A percentile compares a stretch with the other conserved stretches of the same genome.
Conservation (phyloP, 2,113 vertebrate species). For the Charadrius vociferus region DNA sequence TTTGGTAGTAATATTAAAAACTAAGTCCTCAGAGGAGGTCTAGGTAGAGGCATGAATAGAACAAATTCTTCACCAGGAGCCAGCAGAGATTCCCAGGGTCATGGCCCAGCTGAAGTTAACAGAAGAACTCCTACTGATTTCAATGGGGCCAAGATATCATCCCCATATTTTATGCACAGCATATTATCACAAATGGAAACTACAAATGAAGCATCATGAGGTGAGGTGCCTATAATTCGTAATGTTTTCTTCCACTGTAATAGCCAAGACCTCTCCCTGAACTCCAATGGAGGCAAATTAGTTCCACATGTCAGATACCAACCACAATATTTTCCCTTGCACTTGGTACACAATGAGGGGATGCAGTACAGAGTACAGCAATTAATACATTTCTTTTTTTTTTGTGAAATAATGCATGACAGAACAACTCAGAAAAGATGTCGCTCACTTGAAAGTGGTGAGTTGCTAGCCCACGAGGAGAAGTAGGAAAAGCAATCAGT, state of each 20-base stretch:
- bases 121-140: slow-evolving; percentile 10
- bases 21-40: slow-evolving; percentile 8
- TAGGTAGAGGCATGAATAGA: not conserved
- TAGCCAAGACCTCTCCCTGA: slow-evolving; percentile 51
- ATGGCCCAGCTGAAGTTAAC: not conserved
- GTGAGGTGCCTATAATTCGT: not conserved
- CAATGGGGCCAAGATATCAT: not conserved
- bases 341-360: not conserved
- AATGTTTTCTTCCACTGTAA: slow-evolving; percentile 23
- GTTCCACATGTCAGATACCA: slow-evolving; percentile 35
- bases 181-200: slow-evolving; percentile 1
- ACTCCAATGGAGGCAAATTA: slow-evolving; percentile 30
- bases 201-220: slow-evolving; percentile 12
- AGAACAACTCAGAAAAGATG: not conserved
- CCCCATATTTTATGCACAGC: slow-evolving; percentile 3
- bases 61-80: not conserved
- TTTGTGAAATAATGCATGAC: slow-evolving; percentile 1
- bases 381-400: slow-evolving; percentile 41
- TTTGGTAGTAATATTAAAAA: slow-evolving; percentile 41
- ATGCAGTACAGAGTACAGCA: not conserved
- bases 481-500: not conserved
- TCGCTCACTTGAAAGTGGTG: not conserved
- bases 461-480: not conserved
- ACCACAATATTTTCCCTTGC: not conserved
- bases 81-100: not conserved